These are phyloP conservation scores for Diphyllodes magnificus DNA, from an alignment of 2,113 vertebrate species.

Conservation along the genomic window DNA sequence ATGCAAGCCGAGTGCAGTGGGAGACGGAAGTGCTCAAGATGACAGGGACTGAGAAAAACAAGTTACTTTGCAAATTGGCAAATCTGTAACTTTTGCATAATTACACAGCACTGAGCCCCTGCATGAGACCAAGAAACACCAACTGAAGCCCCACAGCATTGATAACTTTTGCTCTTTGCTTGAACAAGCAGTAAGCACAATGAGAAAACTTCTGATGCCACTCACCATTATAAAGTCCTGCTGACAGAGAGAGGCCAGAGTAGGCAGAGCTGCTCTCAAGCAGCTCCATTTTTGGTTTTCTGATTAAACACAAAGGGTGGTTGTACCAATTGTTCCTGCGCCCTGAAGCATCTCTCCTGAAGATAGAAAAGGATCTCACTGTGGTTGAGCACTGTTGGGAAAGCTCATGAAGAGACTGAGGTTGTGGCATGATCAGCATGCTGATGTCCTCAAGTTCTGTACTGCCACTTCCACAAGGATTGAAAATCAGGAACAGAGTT, in stretches of 20 bases:
- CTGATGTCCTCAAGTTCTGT: neutral
- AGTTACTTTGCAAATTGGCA: neutral
- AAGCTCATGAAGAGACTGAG: neutral
- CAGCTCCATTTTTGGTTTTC: neutral
- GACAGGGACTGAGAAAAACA: neutral
- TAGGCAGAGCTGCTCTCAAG: neutral
- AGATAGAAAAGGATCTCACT: neutral
- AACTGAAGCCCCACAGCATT: neutral
- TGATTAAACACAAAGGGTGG: neutral
- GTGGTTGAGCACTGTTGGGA: neutral
- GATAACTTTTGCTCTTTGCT: neutral
- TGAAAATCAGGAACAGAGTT: neutral
- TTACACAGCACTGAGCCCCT: neutral
- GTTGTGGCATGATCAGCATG: neutral
- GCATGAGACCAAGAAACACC: neutral
- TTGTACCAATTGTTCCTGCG: neutral
- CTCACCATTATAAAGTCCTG: neutral
- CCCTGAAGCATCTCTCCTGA: neutral
- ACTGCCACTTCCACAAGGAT: rapidly evolving
- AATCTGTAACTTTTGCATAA: neutral
- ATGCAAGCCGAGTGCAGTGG: neutral
- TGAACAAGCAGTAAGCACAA: neutral
- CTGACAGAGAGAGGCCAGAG: neutral
- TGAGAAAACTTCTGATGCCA: neutral
- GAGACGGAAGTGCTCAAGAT: neutral